phyloP scores from a whole-genome alignment of 2,113 vertebrate species.

The Climacteris rufus region DNA sequence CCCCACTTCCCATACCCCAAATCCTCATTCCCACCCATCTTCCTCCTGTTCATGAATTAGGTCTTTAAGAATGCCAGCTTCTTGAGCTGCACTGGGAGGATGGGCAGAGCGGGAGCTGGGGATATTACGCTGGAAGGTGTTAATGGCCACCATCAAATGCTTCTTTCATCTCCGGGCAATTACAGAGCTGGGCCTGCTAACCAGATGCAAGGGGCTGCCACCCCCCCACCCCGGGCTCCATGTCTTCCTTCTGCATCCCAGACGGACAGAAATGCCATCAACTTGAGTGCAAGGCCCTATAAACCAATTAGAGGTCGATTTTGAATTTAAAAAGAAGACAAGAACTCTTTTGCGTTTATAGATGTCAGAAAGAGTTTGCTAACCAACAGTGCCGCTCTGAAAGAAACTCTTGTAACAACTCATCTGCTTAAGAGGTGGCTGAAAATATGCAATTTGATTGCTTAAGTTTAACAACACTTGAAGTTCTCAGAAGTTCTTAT shows the following conservation, averaged over 20 bases:
- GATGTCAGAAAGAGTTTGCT: background rate
- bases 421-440: background rate
- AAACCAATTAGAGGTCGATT: constrained; percentile 7
- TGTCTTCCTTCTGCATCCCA: constrained; percentile 21
- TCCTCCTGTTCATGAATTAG: background rate
- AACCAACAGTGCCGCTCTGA: background rate
- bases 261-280: background rate
- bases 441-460: background rate
- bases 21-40: background rate
- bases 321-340: background rate
- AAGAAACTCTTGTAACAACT: background rate
- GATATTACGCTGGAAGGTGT: constrained; percentile 12
- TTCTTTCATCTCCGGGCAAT: constrained; percentile 47
- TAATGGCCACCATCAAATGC: constrained; percentile 18
- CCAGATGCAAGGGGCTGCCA: constrained; percentile 56
- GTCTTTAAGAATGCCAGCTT: background rate
- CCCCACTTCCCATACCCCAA: background rate
- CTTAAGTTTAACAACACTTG: background rate
- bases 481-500: background rate
- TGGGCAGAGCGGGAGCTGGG: background rate
- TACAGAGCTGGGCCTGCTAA: constrained; percentile 21
- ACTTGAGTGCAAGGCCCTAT: background rate
- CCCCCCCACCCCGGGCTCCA: too few species aligned
- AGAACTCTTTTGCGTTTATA: background rate
- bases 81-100: background rate